phyloP scores from a whole-genome alignment of 1,140 invertebrate species.

The Pemphigus obesinymphae region DNA sequence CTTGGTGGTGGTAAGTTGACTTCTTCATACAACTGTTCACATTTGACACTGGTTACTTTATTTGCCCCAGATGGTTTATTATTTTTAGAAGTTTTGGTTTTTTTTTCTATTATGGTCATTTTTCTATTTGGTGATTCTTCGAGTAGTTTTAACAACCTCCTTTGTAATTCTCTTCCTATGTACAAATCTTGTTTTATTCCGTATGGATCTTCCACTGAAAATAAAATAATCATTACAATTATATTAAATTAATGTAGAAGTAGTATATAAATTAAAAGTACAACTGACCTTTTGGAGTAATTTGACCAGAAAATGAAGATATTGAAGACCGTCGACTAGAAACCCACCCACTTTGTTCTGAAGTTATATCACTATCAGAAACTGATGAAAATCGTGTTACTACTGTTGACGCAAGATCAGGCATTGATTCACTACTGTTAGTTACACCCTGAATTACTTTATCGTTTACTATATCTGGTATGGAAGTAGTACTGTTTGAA shows the following conservation, averaged over 20 bases:
- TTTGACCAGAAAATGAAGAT: conserved; percentile 50
- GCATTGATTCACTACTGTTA: conserved; percentile 51
- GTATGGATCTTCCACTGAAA: conserved; percentile 14
- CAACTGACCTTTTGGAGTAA: conserved; percentile 46
- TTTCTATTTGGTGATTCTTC: conserved; percentile 31
- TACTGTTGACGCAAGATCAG: conserved; percentile 51
- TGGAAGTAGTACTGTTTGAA: neutral
- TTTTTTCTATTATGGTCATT: neutral
- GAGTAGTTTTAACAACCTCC: conserved; percentile 10
- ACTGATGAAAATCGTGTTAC: conserved; percentile 47
- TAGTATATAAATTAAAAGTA: too few relatives aligned
- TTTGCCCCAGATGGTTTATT: neutral
- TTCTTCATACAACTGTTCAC: conserved; percentile 66
- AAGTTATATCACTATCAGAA: conserved; percentile 51
- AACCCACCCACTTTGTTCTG: conserved; percentile 53
- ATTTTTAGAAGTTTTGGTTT: neutral
- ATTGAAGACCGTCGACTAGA: conserved; percentile 51
- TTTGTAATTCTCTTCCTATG: conserved; percentile 31
- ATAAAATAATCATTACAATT: neutral
- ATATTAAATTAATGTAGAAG: neutral
- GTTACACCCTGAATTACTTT: neutral
- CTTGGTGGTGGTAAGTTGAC: conserved; percentile 72
- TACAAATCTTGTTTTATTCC: neutral
- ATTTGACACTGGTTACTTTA: conserved; percentile 42
- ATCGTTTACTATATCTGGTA: conserved; percentile 20